Evolutionary conservation across 2,797 vertebrate species (phyloP).

Genomic region (Enteromius radiatus): DNA sequence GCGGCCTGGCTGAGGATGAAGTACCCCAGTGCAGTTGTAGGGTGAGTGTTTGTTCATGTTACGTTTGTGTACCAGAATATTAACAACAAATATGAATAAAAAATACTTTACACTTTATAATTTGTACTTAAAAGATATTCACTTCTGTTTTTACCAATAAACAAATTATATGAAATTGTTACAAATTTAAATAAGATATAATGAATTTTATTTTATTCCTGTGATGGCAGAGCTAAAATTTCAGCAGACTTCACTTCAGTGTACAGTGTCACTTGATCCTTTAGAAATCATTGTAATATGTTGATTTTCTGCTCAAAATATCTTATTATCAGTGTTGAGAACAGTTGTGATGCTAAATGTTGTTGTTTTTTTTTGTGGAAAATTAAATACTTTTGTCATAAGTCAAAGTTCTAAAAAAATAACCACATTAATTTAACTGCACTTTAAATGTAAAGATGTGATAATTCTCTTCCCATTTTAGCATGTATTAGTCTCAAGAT

Average conservation of each 20-base stretch:
- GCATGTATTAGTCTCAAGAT: not conserved
- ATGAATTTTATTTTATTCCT: not conserved
- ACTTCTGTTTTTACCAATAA: not conserved
- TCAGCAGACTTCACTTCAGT: not conserved
- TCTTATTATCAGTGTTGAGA: not conserved
- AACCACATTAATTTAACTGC: not conserved
- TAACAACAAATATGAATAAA: not conserved
- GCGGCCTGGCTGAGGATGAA: conserved; percentile 98
- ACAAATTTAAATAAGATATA: not conserved
- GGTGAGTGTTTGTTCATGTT: conserved; percentile 76
- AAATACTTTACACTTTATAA: not conserved
- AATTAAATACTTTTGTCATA: too few relatives aligned
- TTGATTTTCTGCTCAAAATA: not conserved
- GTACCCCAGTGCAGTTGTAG: conserved; percentile 88
- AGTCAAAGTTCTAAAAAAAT: not conserved
- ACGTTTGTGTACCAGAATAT: not conserved
- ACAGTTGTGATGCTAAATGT: not conserved
- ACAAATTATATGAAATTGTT: not conserved
- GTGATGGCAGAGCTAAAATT: not conserved
- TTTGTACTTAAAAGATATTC: not conserved
- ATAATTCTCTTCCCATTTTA: not conserved
- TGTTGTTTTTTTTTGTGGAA: not conserved
- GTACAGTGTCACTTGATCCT: not conserved
- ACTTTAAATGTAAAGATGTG: too few relatives aligned
- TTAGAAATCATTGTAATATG: not conserved